Percentiles rank a stretch among this genome's conserved stretches.
These are phyloP conservation scores for Clarias gariepinus DNA, from an alignment of 2,113 vertebrate genomes.

Conservation along the genomic window DNA sequence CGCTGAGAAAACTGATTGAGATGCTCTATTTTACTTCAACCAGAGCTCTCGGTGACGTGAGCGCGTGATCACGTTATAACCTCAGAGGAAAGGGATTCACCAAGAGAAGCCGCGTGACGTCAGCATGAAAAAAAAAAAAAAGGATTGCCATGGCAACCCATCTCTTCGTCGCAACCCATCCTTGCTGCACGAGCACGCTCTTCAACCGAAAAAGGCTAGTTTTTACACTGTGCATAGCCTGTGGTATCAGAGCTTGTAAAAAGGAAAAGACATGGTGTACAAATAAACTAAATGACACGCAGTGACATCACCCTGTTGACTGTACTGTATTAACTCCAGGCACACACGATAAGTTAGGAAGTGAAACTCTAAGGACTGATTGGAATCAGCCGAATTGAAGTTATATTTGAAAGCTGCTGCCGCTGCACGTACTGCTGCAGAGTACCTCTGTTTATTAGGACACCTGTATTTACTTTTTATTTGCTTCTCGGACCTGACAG, in stretches of 20 bases:
- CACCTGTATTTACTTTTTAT: not conserved
- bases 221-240: not conserved
- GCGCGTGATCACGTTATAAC: constrained; percentile 33
- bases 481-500: not conserved
- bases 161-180: constrained; percentile 62
- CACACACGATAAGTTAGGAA: not conserved
- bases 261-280: not conserved
- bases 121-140: constrained; percentile 58
- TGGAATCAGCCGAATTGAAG: not conserved
- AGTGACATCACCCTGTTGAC: not conserved
- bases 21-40: not conserved
- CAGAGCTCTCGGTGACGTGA: not conserved
- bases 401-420: not conserved
- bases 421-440: not conserved
- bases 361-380: not conserved
- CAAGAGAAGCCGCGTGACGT: constrained; percentile 64
- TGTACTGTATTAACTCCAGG: not conserved
- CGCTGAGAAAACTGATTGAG: not conserved
- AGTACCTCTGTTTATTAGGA: not conserved
- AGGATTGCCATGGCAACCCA: constrained; percentile 74
- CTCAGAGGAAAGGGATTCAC: constrained; percentile 60
- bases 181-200: constrained; percentile 52
- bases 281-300: not conserved
- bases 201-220: not conserved
- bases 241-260: not conserved